A percentile compares a stretch with the other conserved stretches of the same genome.
Evolutionary conservation across 2,888 invertebrate genomes (phyloP).

Genomic region (Sinelater perroti): DNA sequence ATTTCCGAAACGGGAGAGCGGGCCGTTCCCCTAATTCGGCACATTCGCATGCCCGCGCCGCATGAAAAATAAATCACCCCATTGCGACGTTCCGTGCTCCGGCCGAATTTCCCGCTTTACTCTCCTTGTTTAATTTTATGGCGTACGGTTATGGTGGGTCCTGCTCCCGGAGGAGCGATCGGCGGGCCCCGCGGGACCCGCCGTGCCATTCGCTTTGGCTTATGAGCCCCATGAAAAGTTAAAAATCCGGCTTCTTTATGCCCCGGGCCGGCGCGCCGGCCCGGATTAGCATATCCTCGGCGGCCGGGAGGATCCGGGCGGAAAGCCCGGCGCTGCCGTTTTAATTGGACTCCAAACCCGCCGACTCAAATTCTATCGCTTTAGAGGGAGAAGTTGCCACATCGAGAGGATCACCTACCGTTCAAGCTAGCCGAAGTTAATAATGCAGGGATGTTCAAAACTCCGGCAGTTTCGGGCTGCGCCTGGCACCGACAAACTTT

Average conservation of each 20-base stretch:
- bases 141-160: slow-evolving; percentile 28
- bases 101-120: slow-evolving; percentile 21
- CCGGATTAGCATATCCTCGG: slow-evolving; percentile 22
- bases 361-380: no score
- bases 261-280: slow-evolving; percentile 3
- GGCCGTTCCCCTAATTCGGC: no score
- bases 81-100: slow-evolving; percentile 15
- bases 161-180: slow-evolving; percentile 32
- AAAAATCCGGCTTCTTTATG: slow-evolving; percentile 29
- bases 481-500: no score
- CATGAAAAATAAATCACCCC: slow-evolving; percentile 14
- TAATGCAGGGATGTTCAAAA: no score
- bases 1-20: no score
- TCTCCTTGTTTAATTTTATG: slow-evolving; percentile 31
- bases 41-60: not conserved
- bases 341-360: no score
- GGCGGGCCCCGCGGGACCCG: slow-evolving; percentile 29
- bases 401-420: no score
- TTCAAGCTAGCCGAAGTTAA: no score
- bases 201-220: slow-evolving; percentile 38
- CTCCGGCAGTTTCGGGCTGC: no score
- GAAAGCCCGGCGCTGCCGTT: no score
- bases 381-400: no score
- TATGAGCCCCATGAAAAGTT: slow-evolving; percentile 43
- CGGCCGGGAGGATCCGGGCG: no score